Conservation (phyloP, 2,888 invertebrate genomes). For the Buathra laborator region DNA sequence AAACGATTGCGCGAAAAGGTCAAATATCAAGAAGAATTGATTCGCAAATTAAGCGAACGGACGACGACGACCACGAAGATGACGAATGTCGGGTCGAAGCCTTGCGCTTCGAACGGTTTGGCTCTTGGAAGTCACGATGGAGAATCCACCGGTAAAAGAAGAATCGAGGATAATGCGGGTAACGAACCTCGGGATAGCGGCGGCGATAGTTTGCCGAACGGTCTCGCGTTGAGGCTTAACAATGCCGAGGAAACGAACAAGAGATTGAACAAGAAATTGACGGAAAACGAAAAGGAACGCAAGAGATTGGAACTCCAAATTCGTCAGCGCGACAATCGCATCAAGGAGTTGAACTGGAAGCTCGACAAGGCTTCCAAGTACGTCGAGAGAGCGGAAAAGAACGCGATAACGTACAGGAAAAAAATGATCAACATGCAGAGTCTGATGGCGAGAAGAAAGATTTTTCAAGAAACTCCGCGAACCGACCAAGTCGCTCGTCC, state of each 20-base stretch:
- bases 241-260: conserved; percentile 79
- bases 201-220: conserved; percentile 73
- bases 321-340: conserved; percentile 79
- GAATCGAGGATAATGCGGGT: conserved; percentile 37
- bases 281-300: conserved; percentile 76
- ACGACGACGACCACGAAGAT: conserved; percentile 66
- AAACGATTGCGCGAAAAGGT: conserved; percentile 73
- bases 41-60: conserved; percentile 75
- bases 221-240: conserved; percentile 76
- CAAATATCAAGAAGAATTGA: conserved; percentile 78
- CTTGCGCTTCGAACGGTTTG: neutral
- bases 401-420: conserved; percentile 79
- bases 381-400: conserved; percentile 82
- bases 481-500: too few relatives aligned
- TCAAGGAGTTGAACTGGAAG: conserved; percentile 83
- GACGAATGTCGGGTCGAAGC: conserved; percentile 30
- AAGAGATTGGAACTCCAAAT: conserved; percentile 78
- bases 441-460: conserved; percentile 76
- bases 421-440: conserved; percentile 81
- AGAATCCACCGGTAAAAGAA: conserved; percentile 28
- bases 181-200: conserved; percentile 60
- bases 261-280: conserved; percentile 78
- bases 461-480: conserved; percentile 76
- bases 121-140: conserved; percentile 53
- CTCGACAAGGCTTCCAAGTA: conserved; percentile 81